These are phyloP conservation scores for Chaenodraco wilsoni DNA, from an alignment of 2,797 vertebrate genomes.

Conservation along the genomic window DNA sequence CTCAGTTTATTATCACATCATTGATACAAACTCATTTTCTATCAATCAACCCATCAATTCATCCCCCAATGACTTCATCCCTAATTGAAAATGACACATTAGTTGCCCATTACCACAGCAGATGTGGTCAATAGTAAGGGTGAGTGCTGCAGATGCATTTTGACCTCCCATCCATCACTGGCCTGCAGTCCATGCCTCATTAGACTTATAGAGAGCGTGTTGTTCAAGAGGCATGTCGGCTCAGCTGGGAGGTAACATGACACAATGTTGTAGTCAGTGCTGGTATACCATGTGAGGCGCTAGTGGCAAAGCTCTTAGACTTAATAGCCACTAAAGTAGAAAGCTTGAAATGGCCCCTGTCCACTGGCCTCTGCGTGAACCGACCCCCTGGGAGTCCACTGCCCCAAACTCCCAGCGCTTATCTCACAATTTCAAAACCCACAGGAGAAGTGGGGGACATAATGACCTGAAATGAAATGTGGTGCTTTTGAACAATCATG, in stretches of 20 bases:
- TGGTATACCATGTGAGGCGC: conserved; percentile 34
- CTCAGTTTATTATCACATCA: not conserved
- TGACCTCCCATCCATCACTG: conserved; percentile 52
- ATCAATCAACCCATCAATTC: not conserved
- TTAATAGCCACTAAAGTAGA: conserved; percentile 65
- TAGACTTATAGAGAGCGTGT: conserved; percentile 61
- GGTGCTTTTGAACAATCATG: conserved; percentile 34
- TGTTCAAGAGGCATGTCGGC: conserved; percentile 58
- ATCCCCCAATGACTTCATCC: not conserved
- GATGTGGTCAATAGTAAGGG: conserved; percentile 33
- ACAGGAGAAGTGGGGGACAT: conserved; percentile 52
- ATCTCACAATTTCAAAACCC: conserved; percentile 72
- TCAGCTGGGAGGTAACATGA: conserved; percentile 61
- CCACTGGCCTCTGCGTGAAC: conserved; percentile 77
- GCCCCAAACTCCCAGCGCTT: conserved; percentile 61
- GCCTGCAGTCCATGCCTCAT: conserved; percentile 43
- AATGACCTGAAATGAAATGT: conserved; percentile 51
- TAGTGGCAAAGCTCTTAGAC: conserved; percentile 33
- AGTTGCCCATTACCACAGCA: not conserved
- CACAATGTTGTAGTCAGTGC: conserved; percentile 57
- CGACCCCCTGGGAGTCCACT: conserved; percentile 66
- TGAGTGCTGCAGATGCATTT: conserved; percentile 26
- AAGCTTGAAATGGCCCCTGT: conserved; percentile 72
- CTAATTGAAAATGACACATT: conserved; percentile 8
- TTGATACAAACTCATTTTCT: not conserved